Base-by-base conservation (phyloP, 2,113 vertebrate genomes). In the Sinocyclocheilus rhinocerous region DNA sequence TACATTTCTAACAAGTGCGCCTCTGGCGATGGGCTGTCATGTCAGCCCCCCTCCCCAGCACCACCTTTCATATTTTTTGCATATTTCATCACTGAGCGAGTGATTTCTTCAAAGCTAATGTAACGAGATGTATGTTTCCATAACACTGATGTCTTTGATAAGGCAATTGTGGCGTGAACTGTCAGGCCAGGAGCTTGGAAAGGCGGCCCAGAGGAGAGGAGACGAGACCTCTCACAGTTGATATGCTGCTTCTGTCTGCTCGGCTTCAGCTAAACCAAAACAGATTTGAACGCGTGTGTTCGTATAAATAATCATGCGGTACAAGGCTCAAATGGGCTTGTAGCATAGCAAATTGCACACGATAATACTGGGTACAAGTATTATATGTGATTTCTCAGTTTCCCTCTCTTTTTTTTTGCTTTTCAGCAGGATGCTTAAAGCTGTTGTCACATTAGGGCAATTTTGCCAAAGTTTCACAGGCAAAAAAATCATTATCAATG, bases 101-200 rank as follows among this genome's bases (percentile, higher is more conserved):
- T 92, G 95, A 96, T 94, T 93, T 95, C 94, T 96, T 96, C 96
- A 96, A 96, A 97, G 95, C 93, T 92, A 91, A 93, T 93, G 94
- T 96, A 96, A 95, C 91, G 92, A 95, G 92, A 93, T 96, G 94
- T 96, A 95, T 96, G 96, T 96, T 96, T 96, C 96, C 94, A 97
- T 97, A 95, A 96, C 94, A 91, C 92, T 95, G 94, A 95, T 95
- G 95, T 92, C 93, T 96, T 96, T 96, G 95, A 96, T 96, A 94
- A 92, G 92, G 91, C 94, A 95, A 93, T 94, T 88, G 93, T 94
- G 95, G 84, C 92, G 92, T 94, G 94, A 95, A 93, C 93, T 95
- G 93, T 95, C 94, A 93, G 95, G 87, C 89, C 90, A 88, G 90
- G 85, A 88, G 67, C 90, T 90, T 79, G 89, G 90, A 85, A 83